These are phyloP conservation scores for Zeuzera pyrina DNA, from an alignment of 2,888 invertebrate genomes.

Conservation along the genomic window DNA sequence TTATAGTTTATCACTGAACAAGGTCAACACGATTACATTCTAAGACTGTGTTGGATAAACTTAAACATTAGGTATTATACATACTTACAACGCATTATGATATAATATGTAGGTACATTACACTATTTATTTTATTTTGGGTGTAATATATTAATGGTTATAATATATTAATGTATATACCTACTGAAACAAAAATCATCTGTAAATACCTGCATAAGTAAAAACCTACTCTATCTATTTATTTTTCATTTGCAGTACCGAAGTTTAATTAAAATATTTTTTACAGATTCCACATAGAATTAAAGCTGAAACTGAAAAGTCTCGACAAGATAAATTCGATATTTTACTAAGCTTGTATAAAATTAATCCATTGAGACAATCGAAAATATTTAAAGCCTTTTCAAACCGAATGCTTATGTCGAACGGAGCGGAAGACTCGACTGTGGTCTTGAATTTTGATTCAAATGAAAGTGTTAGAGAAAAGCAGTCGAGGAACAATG, in stretches of 20 bases:
- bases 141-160: too few relatives aligned
- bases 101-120: too few relatives aligned
- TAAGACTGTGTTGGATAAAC: too few relatives aligned
- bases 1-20: too few relatives aligned
- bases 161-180: too few relatives aligned
- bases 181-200: too few relatives aligned
- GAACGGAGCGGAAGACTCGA: slow-evolving; percentile 18
- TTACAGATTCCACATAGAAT: slow-evolving; percentile 1
- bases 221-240: neutral
- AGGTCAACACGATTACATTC: too few relatives aligned
- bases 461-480: slow-evolving; percentile 34
- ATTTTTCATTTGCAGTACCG: neutral
- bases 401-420: slow-evolving; percentile 32
- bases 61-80: too few relatives aligned
- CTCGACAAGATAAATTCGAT: slow-evolving; percentile 34
- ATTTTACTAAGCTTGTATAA: slow-evolving; percentile 43
- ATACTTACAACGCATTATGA: too few relatives aligned
- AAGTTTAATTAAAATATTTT: neutral
- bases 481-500: slow-evolving; percentile 20
- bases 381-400: slow-evolving; percentile 39
- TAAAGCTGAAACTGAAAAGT: slow-evolving; percentile 16
- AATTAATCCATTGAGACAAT: slow-evolving; percentile 43
- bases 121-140: too few relatives aligned
- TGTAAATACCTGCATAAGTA: neutral
- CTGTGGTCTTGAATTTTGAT: slow-evolving; percentile 29